These are phyloP conservation scores for Cranoglanis bouderius DNA, from an alignment of 2,113 vertebrate species.

Conservation along the genomic window DNA sequence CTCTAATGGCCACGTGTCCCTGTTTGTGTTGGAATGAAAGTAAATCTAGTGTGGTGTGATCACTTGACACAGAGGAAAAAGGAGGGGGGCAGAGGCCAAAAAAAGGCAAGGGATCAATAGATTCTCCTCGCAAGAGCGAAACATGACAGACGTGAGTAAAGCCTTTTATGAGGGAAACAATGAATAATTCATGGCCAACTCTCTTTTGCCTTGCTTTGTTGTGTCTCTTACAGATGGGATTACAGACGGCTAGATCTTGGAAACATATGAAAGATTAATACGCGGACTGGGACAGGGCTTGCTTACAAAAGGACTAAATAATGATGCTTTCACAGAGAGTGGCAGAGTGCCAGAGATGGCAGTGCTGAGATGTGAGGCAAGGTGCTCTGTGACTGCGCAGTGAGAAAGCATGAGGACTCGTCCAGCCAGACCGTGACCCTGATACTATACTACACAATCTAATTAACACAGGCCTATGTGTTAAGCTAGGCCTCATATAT, in stretches of 20 bases:
- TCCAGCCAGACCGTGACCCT: slow-evolving; percentile 22
- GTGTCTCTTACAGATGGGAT: slow-evolving; percentile 81
- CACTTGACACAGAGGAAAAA: slow-evolving; percentile 61
- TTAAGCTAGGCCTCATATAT: slow-evolving; percentile 6
- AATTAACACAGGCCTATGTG: slow-evolving; percentile 13
- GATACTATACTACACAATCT: slow-evolving; percentile 19
- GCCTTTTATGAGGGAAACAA: slow-evolving; percentile 76
- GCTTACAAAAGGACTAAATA: slow-evolving; percentile 80
- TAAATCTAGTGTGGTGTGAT: slow-evolving; percentile 66
- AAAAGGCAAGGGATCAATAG: slow-evolving; percentile 73
- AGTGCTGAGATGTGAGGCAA: slow-evolving; percentile 55
- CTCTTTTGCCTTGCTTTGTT: slow-evolving; percentile 76
- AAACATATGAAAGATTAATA: slow-evolving; percentile 84
- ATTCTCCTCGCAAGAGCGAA: slow-evolving; percentile 74
- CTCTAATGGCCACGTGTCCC: slow-evolving; percentile 52
- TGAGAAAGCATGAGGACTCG: slow-evolving; percentile 8
- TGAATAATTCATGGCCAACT: slow-evolving; percentile 75
- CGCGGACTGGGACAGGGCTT: slow-evolving; percentile 76
- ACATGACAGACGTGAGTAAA: slow-evolving; percentile 78
- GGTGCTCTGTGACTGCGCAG: slow-evolving; percentile 28
- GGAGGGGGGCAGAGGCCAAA: slow-evolving; percentile 34
- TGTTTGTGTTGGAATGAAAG: slow-evolving; percentile 60
- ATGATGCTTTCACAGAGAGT: slow-evolving; percentile 77
- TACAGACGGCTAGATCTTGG: slow-evolving; percentile 79
- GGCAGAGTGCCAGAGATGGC: slow-evolving; percentile 63